Evolutionary conservation across 2,888 invertebrate genomes (phyloP), one percentile per base, ranked within the genome.

Genomic region (Zootermopsis nevadensis): DNA sequence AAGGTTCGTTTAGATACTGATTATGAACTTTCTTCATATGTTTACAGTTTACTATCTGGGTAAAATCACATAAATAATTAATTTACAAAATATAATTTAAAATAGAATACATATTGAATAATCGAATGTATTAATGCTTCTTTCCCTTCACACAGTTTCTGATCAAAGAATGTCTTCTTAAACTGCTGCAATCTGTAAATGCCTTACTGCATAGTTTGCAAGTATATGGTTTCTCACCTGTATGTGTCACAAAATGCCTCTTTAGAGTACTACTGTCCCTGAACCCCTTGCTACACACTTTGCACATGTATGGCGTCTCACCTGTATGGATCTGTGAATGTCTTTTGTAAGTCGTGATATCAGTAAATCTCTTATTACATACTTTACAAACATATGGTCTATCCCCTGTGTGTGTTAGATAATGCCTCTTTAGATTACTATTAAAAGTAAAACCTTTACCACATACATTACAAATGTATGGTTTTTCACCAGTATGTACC

Each of bases 401-500:
- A 7, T 74, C 74, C 15, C 74, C 38, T 15, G 74, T 74, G n/a
- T 74, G 74, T n/a, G 38, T 38, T n/a, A 35, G n/a, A 1, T 12
- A 12, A 38, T 74, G 74, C 24, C 74, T 38, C 19, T 31, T 74
- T 4, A 74, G 12, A 22, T 74, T 35, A 38, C 38, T 35, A 24
- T 38, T 74, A 2, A 31, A n/a, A 74, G 33, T 38, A n/a, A 74
- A 74, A 0, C 33, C 38, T 74, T 74, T 74, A 74, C 35, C 38
- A 38, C 74, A 74, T n/a, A 74, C 38, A n/a, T 24, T 38, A 74
- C 74, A 74, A 35, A 38, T 38, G n/a, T 38, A 74, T n/a, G 74
- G 74, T 27, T 74, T 74, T 38, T 35, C 35, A 22, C 74, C 74
- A 38, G 74, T 74, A 74, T 74, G 74, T 7, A 38, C 33, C 31